Conservation (phyloP, 2,797 vertebrate genomes). For the Sebastes goodei region DNA sequence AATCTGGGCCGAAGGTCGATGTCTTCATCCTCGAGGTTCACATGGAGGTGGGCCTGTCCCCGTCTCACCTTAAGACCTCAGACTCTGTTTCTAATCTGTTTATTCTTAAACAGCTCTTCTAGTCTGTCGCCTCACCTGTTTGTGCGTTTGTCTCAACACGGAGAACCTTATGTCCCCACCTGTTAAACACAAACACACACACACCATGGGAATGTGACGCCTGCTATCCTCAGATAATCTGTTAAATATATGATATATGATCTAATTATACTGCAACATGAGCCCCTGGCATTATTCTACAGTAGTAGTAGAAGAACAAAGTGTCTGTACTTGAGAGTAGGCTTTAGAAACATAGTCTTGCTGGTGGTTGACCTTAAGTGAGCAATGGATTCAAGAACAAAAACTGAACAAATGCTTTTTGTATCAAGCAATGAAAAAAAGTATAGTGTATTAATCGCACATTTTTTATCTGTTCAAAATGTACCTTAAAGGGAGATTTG, state of each 20-base stretch:
- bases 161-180: not conserved
- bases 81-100: constrained; percentile 17
- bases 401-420: not conserved
- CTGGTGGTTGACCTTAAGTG: not conserved
- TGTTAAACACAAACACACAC: not conserved
- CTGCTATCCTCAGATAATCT: not conserved
- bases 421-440: no score
- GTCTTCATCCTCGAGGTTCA: not conserved
- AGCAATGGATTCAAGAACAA: not conserved
- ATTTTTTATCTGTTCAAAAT: no score
- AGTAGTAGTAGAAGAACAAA: not conserved
- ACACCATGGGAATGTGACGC: constrained; percentile 5
- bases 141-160: not conserved
- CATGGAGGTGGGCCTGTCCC: not conserved
- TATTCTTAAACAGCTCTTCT: constrained; percentile 3
- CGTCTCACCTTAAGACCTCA: not conserved
- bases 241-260: constrained; percentile 3
- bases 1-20: not conserved
- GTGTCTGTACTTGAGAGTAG: not conserved
- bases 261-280: not conserved
- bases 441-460: no score
- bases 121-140: not conserved
- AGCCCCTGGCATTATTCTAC: not conserved
- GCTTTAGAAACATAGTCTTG: not conserved
- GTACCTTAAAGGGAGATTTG: no score